Percentiles rank a stretch among this genome's conserved stretches.
Conservation (phyloP, 53 echinoderm and acorn worm species). For the Zoroaster sp. region DNA sequence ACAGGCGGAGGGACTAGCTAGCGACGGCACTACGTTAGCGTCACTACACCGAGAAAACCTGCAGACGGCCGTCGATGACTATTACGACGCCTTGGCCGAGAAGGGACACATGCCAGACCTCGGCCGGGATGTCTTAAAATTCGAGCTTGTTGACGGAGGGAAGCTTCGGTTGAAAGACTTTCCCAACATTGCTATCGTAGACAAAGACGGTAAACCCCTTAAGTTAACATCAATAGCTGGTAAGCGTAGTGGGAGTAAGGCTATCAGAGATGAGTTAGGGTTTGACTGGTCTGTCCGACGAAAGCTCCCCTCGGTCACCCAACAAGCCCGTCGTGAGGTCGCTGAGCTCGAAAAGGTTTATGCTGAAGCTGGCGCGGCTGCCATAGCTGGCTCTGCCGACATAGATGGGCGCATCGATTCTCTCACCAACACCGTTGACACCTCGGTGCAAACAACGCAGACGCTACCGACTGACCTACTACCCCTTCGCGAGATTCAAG, state of each 20-base stretch:
- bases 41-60: too few species aligned
- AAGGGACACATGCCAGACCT: too few species aligned
- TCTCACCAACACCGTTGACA: not conserved
- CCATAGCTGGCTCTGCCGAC: not conserved
- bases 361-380: not conserved
- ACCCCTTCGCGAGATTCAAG: not conserved
- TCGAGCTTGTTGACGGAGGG: too few species aligned
- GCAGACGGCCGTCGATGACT: too few species aligned
- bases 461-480: not conserved
- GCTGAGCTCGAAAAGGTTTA: not conserved
- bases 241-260: not conserved
- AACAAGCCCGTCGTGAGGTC: too few species aligned
- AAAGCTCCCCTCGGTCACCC: too few species aligned
- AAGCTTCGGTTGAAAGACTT: not conserved
- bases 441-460: too few species aligned
- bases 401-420: not conserved
- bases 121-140: too few species aligned
- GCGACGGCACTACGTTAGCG: too few species aligned
- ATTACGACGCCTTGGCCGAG: not conserved
- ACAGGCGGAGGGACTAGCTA: not conserved
- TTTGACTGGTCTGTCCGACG: too few species aligned
- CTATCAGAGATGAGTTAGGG: not conserved
- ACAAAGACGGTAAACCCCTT: too few species aligned
- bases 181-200: not conserved
- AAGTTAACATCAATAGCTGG: too few species aligned